Percentiles rank a stretch among this genome's conserved stretches.
Evolutionary conservation across 1,140 invertebrate species (phyloP).

Genomic region (Acyrthosiphon pisum): DNA sequence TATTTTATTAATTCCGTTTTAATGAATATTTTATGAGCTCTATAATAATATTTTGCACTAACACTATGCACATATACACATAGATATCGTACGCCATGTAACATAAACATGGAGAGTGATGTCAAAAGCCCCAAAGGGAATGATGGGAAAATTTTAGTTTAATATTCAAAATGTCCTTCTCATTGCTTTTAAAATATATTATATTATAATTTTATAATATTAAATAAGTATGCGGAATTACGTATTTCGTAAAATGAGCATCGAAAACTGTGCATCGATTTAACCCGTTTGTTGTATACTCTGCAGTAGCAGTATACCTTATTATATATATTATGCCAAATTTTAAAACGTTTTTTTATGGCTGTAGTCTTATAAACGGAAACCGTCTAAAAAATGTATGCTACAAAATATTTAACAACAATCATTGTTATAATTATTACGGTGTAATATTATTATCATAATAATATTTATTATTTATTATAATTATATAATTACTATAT

Average conservation of each 20-base stretch:
- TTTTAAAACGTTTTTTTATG: not conserved
- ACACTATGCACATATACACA: not conserved
- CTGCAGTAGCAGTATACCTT: no score
- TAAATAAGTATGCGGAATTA: not conserved
- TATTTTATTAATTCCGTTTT: constrained; percentile 5
- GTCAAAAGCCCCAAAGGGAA: not conserved
- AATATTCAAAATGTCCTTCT: not conserved
- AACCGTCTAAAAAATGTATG: no score
- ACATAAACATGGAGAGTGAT: not conserved
- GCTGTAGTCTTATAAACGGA: no score
- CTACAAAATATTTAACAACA: no score
- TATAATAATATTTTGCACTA: not conserved
- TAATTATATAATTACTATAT: no score
- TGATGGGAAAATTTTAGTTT: not conserved
- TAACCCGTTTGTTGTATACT: not conserved
- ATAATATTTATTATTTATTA: no score
- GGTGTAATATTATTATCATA: no score
- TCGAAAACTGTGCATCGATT: not conserved
- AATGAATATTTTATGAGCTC: constrained; percentile 5
- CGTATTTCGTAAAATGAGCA: not conserved
- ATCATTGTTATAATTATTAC: no score
- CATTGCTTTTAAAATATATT: not conserved
- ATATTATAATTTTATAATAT: not conserved
- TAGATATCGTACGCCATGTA: not conserved
- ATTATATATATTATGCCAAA: not conserved